phyloP scores from a whole-genome alignment of 2,797 vertebrate genomes.

The Microhierax caerulescens region DNA sequence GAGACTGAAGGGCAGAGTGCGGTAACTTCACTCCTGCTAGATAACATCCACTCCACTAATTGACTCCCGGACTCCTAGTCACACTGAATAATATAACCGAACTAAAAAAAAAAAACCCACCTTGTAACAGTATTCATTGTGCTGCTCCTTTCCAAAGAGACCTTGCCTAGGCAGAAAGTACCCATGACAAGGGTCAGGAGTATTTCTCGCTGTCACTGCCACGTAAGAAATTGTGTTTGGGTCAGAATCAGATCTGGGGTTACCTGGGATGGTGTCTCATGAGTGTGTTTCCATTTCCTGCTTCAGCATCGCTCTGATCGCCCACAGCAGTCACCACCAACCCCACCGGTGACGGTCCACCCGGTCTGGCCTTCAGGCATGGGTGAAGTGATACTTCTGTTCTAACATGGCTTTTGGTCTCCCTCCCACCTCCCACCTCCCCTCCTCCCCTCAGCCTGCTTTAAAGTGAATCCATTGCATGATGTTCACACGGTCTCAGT shows the following conservation, averaged over 20 bases:
- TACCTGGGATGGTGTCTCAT: not conserved
- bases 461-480: slow-evolving; percentile 53
- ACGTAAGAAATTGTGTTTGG: not conserved
- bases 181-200: not conserved
- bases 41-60: not conserved
- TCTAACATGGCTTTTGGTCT: not conserved
- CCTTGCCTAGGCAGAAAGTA: not conserved
- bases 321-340: not conserved
- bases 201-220: not conserved
- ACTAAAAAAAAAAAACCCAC: not conserved
- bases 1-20: not conserved
- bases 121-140: not conserved
- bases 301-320: not conserved
- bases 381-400: not conserved
- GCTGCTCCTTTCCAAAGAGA: slow-evolving; percentile 15
- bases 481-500: slow-evolving; percentile 43
- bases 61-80: not conserved
- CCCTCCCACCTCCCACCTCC: not conserved
- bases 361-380: not conserved
- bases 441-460: not conserved
- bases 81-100: not conserved
- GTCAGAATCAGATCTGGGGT: not conserved
- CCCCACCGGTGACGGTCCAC: not conserved
- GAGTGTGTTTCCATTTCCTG: slow-evolving; percentile 28
- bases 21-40: not conserved